Conservation (phyloP, 2,113 vertebrate genomes). For the Nyctibius bracteatus region DNA sequence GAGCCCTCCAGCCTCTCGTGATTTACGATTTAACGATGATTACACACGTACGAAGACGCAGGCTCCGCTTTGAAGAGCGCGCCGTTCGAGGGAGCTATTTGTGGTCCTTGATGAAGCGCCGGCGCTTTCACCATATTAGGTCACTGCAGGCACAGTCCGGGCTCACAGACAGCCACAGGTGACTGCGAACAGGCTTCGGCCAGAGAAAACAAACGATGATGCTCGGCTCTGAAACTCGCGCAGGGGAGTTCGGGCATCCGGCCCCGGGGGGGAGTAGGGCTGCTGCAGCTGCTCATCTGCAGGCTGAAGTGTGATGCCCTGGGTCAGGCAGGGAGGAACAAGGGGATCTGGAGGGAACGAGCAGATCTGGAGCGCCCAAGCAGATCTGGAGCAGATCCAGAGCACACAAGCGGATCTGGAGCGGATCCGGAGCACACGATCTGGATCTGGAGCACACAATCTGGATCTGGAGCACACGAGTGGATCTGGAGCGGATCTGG, state of each 20-base stretch:
- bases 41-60: fast-evolving
- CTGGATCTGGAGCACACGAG: not conserved
- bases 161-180: not conserved
- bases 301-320: not conserved
- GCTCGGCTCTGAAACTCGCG: no score
- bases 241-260: fast-evolving
- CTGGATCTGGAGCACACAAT: no score
- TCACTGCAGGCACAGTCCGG: not conserved
- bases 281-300: no score
- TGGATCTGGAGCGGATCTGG: no score
- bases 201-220: not conserved
- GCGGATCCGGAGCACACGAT: no score
- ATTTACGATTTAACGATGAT: not conserved
- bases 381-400: no score
- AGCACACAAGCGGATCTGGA: no score
- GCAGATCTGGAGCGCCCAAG: no score
- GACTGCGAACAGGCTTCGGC: not conserved
- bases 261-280: no score
- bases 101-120: not conserved
- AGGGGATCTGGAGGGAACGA: no score
- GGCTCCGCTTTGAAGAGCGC: fast-evolving
- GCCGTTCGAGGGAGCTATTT: not conserved
- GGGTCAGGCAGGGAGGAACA: not conserved
- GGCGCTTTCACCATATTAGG: not conserved
- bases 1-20: not conserved